These are phyloP conservation scores for Coleophora deauratella DNA, from an alignment of 2,888 invertebrate species.

Conservation along the genomic window DNA sequence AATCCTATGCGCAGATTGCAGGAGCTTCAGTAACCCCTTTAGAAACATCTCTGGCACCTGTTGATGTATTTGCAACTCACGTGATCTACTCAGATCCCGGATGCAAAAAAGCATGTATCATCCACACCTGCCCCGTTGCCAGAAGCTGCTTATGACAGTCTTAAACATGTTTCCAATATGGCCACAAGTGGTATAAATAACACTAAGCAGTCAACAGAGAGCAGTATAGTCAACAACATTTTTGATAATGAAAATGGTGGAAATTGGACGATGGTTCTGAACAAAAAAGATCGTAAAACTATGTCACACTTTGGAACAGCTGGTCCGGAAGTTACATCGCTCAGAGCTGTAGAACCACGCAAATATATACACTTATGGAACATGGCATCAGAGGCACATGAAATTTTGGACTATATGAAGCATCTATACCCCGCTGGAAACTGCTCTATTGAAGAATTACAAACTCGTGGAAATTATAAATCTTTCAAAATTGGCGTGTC, in stretches of 20 bases:
- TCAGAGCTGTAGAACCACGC: slow-evolving; percentile 15
- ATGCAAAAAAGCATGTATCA: too few species aligned
- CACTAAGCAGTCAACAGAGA: too few species aligned
- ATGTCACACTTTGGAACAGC: slow-evolving; percentile 7
- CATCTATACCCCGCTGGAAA: slow-evolving; percentile 8
- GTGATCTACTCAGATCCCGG: too few species aligned
- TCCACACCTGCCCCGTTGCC: too few species aligned
- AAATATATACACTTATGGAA: slow-evolving; percentile 18
- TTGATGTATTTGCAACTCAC: too few species aligned
- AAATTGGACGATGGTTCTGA: background rate
- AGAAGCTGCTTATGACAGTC: too few species aligned
- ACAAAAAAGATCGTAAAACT: background rate
- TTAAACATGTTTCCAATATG: too few species aligned
- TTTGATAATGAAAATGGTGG: background rate
- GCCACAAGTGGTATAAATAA: too few species aligned
- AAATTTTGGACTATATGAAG: slow-evolving; percentile 11
- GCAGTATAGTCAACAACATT: too few species aligned
- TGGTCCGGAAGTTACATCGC: slow-evolving; percentile 6
- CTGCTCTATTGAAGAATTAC: slow-evolving; percentile 15
- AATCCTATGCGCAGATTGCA: too few species aligned
- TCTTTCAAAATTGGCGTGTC: slow-evolving; percentile 17
- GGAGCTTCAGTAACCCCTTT: too few species aligned
- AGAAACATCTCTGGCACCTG: too few species aligned
- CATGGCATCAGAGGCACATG: slow-evolving; percentile 15
- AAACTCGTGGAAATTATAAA: slow-evolving; percentile 16